Evolutionary conservation across 2,797 vertebrate genomes (phyloP), one percentile per base, ranked within the genome.

Genomic region (Amazona finschi): DNA sequence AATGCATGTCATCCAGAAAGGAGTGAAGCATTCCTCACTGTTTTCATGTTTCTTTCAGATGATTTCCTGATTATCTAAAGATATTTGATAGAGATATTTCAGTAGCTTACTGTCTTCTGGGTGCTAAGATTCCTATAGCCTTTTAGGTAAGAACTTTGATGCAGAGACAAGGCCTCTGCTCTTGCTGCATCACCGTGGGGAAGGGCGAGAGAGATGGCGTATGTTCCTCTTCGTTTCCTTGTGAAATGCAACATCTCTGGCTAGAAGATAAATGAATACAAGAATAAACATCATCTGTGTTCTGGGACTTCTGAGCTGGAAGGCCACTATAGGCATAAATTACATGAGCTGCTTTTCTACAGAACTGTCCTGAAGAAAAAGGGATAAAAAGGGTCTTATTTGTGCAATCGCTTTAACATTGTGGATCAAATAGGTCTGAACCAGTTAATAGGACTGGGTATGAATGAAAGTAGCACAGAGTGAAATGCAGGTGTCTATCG

Each of bases 371-470:
- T 20, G 43, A 55, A 7, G 43, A 38, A 33, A 55, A 49, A 15
- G 39, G 19, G 15, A 33, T 44, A 18, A 47, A 55, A 77, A 74
- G 17, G 43, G 38, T 22, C 22, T 19, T 50, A 2, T 53, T 74
- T 28, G 31, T 28, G 36, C 8, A 38, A 7, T 53, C 21, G 3
- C 10, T 46, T 64, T 14, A 60, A 22, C 43, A 41, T 5, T 16
- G 31, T 31, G 55, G 14, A 53, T 82, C 89, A 38, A 25, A 36
- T 19, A 82, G 53, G 52, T 15, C 39, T 15, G 46, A 89, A 55
- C 20, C n/a, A 47, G 19, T 2, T 2, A 60, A 36, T 0, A 0
- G 31, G 15, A 46, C 28, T 13, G 36, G 27, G 28, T 10, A 83
- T 8, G 20, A 85, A 27, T 3, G 6, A 73, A 73, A 49, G 57